Evolutionary conservation across 2,888 invertebrate species (phyloP).

Genomic region (Volucella bombylans): DNA sequence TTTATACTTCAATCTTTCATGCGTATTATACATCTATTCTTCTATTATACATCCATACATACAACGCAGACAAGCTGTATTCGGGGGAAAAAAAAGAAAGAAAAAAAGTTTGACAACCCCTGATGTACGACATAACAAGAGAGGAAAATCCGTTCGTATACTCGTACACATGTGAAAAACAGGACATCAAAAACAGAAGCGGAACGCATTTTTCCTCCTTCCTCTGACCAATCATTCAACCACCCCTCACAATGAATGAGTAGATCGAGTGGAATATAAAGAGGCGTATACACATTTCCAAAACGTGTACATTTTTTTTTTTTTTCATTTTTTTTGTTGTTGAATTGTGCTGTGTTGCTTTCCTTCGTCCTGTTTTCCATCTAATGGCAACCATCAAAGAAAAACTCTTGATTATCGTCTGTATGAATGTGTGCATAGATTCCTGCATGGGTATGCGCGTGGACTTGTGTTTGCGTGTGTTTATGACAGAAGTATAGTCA

Average conservation of each 20-base stretch:
- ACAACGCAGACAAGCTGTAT: too few relatives aligned
- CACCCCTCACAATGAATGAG: slow-evolving; percentile 41
- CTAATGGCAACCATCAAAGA: slow-evolving; percentile 60
- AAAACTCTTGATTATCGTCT: slow-evolving; percentile 37
- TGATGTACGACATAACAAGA: neutral
- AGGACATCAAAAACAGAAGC: slow-evolving; percentile 59
- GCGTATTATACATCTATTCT: too few relatives aligned
- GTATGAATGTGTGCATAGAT: neutral
- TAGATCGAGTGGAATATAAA: slow-evolving; percentile 53
- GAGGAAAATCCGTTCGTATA: slow-evolving; percentile 21
- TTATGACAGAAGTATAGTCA: slow-evolving; percentile 46
- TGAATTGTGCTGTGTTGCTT: neutral
- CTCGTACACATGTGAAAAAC: slow-evolving; percentile 35
- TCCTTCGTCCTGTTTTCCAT: slow-evolving; percentile 8
- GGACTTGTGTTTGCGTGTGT: neutral
- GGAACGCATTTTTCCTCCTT: slow-evolving; percentile 45
- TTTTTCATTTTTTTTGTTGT: neutral
- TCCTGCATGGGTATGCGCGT: neutral
- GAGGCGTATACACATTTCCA: slow-evolving; percentile 53
- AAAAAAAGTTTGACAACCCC: slow-evolving; percentile 4
- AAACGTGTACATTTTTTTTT: slow-evolving; percentile 24
- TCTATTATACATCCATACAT: too few relatives aligned
- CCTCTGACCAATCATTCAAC: slow-evolving; percentile 26
- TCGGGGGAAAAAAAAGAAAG: neutral
- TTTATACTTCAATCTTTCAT: too few relatives aligned